Base-by-base conservation (phyloP, 23 tunicate genomes). In the Diplosoma virens region DNA sequence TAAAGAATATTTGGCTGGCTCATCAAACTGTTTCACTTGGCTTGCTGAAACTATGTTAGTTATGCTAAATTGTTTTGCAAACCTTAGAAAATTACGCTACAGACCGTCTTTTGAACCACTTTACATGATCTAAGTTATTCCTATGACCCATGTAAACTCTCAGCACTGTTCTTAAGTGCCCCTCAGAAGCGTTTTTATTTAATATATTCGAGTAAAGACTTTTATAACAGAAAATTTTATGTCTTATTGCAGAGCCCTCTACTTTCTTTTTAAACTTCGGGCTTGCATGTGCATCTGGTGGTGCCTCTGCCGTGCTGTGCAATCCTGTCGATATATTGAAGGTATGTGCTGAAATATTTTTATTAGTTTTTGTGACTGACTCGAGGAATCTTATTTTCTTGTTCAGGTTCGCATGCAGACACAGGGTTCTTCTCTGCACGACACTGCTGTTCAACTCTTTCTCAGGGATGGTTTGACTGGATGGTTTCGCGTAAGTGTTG, bases 371-470 rank as follows among this genome's bases (percentile, higher is more conserved):
- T 23, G 6, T n/a, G 26, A 11, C 26, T 58, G 25, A n/a, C 25
- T 56, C 16, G 52, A 45, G 52, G 16, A 45, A 45, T 45, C 16
- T 45, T 16, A 45, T 20, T 21, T 21, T 6, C 7, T 17, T 58
- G 65, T 28, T 29, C 32, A 86, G 92, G 92, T 86, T 30, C 66
- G 92, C 46, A 86, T 86, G 92, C 92, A 86, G 37, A 78, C 84
- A 1, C 84, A 78, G n/a, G 80, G 92, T 22, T 58, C 58, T 17
- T 17, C 75, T 3, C 73, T 86, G 32, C 26, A 41, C n/a, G 25
- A 63, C 1, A 66, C 72, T 14, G 58, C 34, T 25, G 48, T 59
- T 31, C 73, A 86, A 30, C 59, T 86, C 21, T n/a, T 79, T 36
- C 30, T 3, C 32, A 48, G 60, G n/a, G 92, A 86, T 86, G 84